Evolutionary conservation across 1,140 invertebrate genomes (phyloP).

Genomic region (Drosophila prosaltans): DNA sequence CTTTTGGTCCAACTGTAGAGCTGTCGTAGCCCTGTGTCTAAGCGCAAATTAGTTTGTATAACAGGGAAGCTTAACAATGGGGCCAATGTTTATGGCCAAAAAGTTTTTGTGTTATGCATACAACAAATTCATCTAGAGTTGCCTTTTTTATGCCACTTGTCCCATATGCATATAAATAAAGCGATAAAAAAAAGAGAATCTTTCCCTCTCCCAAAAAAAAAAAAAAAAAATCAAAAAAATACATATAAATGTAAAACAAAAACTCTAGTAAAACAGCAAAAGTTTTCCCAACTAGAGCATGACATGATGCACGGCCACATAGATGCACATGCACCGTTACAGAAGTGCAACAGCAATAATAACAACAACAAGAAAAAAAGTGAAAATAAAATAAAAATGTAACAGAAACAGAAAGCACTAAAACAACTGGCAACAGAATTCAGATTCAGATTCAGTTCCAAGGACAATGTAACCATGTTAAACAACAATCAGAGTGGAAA

Average conservation of each 20-base stretch:
- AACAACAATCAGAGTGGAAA: constrained; percentile 82
- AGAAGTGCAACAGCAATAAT: constrained; percentile 27
- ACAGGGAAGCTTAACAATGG: constrained; percentile 40
- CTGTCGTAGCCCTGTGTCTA: constrained; percentile 39
- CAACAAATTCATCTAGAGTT: constrained; percentile 60
- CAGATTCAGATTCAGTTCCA: constrained; percentile 64
- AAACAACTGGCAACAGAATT: constrained; percentile 59
- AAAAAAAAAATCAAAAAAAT: constrained; percentile 12
- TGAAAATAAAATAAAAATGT: constrained; percentile 36
- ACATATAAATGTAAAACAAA: constrained; percentile 15
- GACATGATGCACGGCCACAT: constrained; percentile 71
- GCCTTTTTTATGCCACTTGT: constrained; percentile 52
- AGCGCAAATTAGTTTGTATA: constrained; percentile 72
- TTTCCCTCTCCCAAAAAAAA: constrained; percentile 17
- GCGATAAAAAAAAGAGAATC: constrained; percentile 61
- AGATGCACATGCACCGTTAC: constrained; percentile 60
- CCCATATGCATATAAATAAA: constrained; percentile 74
- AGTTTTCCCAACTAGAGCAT: constrained; percentile 75
- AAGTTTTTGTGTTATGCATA: constrained; percentile 64
- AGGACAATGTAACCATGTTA: constrained; percentile 82
- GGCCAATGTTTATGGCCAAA: constrained; percentile 44
- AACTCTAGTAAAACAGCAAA: constrained; percentile 42
- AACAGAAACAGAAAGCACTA: constrained; percentile 34
- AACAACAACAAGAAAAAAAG: neutral
- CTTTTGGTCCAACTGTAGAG: constrained; percentile 31